Evolutionary conservation across 2,888 invertebrate genomes (phyloP).

Genomic region (Scaptodrosophila latifasciaeformis): DNA sequence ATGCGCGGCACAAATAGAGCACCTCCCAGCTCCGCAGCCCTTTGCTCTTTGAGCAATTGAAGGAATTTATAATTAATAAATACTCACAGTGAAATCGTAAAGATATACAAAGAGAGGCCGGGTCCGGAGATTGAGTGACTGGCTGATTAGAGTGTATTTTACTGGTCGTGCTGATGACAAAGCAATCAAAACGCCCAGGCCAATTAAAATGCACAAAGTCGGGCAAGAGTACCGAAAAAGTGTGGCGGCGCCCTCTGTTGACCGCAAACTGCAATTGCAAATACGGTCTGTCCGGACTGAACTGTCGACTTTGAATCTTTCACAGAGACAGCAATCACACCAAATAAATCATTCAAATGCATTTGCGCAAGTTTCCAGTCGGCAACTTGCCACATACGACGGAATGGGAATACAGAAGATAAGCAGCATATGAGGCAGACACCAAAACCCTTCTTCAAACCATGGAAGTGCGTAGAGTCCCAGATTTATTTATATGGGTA

Average conservation of each 20-base stretch:
- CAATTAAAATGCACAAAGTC: conserved; percentile 65
- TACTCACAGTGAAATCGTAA: too few relatives aligned
- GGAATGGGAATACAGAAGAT: too few relatives aligned
- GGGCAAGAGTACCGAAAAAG: conserved; percentile 13
- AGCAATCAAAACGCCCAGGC: conserved; percentile 39
- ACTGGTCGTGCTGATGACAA: conserved; percentile 41
- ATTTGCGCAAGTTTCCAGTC: conserved; percentile 47
- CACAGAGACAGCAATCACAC: conserved; percentile 48
- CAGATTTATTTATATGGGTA: conserved; percentile 51
- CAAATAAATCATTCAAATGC: conserved; percentile 66
- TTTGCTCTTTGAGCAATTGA: conserved; percentile 51
- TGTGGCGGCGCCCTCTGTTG: conserved; percentile 56
- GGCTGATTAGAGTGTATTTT: conserved; percentile 44
- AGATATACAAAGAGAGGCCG: too few relatives aligned
- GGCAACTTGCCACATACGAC: conserved; percentile 43
- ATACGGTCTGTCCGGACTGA: conserved; percentile 1
- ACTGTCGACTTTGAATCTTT: neutral
- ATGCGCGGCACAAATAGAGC: conserved; percentile 50
- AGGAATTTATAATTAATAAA: conserved; percentile 66
- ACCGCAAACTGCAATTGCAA: conserved; percentile 41
- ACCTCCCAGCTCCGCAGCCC: conserved; percentile 16
- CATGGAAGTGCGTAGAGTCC: neutral
- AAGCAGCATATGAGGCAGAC: too few relatives aligned
- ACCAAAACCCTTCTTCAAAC: too few relatives aligned
- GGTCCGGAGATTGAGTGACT: conserved; percentile 12